Evolutionary conservation across 2,797 vertebrate genomes (phyloP).

Genomic region (Anas capensis): DNA sequence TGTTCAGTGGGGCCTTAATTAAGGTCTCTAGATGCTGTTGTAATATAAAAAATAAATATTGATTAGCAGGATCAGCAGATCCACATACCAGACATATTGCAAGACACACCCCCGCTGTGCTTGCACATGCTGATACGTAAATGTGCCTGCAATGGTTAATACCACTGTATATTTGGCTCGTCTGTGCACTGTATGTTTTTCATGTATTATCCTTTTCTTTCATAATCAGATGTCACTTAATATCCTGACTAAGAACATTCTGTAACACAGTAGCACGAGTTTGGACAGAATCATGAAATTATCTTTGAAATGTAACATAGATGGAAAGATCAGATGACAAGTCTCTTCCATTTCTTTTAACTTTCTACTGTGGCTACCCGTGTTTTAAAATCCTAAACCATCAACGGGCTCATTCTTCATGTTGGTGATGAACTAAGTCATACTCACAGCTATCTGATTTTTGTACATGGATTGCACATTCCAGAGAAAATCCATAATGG

Average conservation of each 20-base stretch:
- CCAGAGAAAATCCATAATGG: slow-evolving; percentile 67
- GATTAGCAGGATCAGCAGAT: slow-evolving; percentile 57
- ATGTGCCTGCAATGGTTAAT: slow-evolving; percentile 36
- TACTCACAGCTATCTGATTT: slow-evolving; percentile 54
- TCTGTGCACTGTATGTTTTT: neutral
- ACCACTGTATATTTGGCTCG: neutral
- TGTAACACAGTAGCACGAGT: slow-evolving; percentile 42
- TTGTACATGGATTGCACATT: slow-evolving; percentile 14
- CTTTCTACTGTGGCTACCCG: neutral
- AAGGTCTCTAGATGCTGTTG: slow-evolving; percentile 25
- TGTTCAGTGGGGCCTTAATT: slow-evolving; percentile 15
- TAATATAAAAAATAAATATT: slow-evolving; percentile 60
- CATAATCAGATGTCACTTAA: slow-evolving; percentile 51
- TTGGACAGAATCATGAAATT: slow-evolving; percentile 59
- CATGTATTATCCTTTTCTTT: slow-evolving; percentile 52
- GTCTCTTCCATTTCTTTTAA: neutral
- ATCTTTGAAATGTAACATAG: slow-evolving; percentile 39
- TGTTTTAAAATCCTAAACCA: slow-evolving; percentile 37
- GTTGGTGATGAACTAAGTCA: slow-evolving; percentile 13
- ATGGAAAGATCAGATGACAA: slow-evolving; percentile 27
- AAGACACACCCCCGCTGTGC: slow-evolving; percentile 8
- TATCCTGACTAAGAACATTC: slow-evolving; percentile 51
- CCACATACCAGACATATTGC: slow-evolving; percentile 41
- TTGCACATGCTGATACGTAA: slow-evolving; percentile 14
- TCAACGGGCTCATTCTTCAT: slow-evolving; percentile 40